Evolutionary conservation across 2,113 vertebrate species (phyloP).

Genomic region (Coptodon bakossiorum): DNA sequence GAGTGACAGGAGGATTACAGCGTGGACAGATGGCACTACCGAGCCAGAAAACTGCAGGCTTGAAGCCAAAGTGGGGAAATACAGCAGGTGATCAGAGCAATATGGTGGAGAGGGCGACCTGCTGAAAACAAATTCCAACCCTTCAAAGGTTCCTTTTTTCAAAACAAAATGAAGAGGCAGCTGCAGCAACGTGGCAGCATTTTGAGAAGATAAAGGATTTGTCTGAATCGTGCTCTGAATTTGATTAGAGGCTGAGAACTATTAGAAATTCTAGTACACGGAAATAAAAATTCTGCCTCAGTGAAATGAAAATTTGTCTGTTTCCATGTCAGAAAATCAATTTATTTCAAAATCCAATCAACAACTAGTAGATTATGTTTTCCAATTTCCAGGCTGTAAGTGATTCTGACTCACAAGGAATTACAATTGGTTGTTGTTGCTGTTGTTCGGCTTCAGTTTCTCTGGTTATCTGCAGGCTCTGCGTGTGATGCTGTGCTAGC

Average conservation of each 20-base stretch:
- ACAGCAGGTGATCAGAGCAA: slow-evolving; percentile 17
- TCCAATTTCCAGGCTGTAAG: neutral
- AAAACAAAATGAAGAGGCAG: neutral
- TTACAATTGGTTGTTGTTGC: neutral
- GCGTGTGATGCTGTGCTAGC: neutral
- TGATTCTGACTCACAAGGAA: neutral
- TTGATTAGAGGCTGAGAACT: neutral
- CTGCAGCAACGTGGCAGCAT: neutral
- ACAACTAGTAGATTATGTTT: neutral
- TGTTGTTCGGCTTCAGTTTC: neutral
- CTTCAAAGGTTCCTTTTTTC: neutral
- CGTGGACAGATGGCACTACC: slow-evolving; percentile 42
- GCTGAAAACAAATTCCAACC: neutral
- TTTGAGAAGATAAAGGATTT: neutral
- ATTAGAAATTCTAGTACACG: neutral
- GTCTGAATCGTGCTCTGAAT: neutral
- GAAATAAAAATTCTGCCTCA: neutral
- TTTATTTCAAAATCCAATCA: neutral
- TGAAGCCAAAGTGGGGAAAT: neutral
- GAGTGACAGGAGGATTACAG: slow-evolving; percentile 46
- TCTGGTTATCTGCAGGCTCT: neutral
- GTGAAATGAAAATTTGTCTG: neutral
- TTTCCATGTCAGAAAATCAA: neutral
- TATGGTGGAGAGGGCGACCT: neutral
- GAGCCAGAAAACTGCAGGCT: neutral